phyloP scores from a whole-genome alignment of 2,888 invertebrate genomes.

The Coelopa pilipes region DNA sequence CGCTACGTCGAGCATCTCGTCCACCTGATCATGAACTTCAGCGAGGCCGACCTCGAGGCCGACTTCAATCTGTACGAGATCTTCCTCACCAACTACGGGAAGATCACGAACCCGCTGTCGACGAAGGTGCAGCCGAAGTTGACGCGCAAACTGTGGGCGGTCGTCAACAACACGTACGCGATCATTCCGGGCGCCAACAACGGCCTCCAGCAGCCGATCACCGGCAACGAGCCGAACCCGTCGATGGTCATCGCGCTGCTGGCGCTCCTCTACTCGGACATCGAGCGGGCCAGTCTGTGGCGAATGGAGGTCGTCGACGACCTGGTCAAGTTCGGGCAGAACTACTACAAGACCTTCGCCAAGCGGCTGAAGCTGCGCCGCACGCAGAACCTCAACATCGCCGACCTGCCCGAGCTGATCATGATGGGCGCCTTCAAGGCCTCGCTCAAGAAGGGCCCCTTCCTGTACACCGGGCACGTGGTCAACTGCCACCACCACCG shows the following conservation, averaged over 20 bases:
- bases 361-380: conserved; percentile 54
- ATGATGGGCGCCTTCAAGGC: conserved; percentile 63
- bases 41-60: conserved; percentile 46
- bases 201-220: conserved; percentile 56
- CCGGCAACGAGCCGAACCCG: conserved; percentile 67
- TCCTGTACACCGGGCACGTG: conserved; percentile 57
- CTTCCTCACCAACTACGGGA: conserved; percentile 55
- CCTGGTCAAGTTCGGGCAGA: conserved; percentile 56
- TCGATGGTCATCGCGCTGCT: conserved; percentile 72
- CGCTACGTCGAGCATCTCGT: conserved; percentile 59
- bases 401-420: conserved; percentile 65
- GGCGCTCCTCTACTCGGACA: conserved; percentile 74
- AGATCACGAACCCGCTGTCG: conserved; percentile 47
- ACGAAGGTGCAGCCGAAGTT: conserved; percentile 36
- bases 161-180: conserved; percentile 59
- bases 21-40: conserved; percentile 58
- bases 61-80: conserved; percentile 61
- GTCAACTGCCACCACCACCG: conserved; percentile 54
- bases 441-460: conserved; percentile 56
- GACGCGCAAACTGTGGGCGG: conserved; percentile 55
- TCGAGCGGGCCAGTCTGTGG: conserved; percentile 75
- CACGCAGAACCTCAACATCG: conserved; percentile 54
- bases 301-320: conserved; percentile 71
- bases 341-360: conserved; percentile 54
- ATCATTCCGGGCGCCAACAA: conserved; percentile 59